These are phyloP conservation scores for Pandion haliaetus DNA, from an alignment of 2,113 vertebrate species.

Conservation along the genomic window DNA sequence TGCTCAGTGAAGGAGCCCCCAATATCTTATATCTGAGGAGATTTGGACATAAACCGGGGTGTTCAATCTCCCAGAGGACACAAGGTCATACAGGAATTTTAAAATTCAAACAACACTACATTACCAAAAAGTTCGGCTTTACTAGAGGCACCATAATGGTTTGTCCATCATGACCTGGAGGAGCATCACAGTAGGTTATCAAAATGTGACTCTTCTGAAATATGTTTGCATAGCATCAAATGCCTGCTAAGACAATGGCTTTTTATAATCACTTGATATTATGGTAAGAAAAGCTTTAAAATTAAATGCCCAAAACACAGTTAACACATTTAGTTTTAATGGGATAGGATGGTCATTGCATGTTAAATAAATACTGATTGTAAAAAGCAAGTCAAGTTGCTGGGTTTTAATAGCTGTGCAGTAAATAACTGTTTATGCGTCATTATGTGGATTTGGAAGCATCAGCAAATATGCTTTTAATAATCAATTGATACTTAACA, in stretches of 20 bases:
- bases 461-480: slow-evolving; percentile 71
- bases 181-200: background rate
- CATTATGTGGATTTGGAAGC: slow-evolving; percentile 59
- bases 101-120: background rate
- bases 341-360: slow-evolving; percentile 43
- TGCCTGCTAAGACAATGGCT: background rate
- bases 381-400: slow-evolving; percentile 52
- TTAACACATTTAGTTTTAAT: slow-evolving; percentile 51
- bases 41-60: background rate
- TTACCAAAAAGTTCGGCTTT: background rate
- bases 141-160: background rate
- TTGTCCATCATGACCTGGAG: background rate
- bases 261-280: slow-evolving; percentile 15
- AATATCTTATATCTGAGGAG: background rate
- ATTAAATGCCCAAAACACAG: slow-evolving; percentile 51
- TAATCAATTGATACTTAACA: slow-evolving; percentile 63
- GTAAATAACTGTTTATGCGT: slow-evolving; percentile 55
- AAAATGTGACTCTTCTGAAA: background rate
- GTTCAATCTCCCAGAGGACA: background rate
- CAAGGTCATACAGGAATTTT: background rate
- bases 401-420: slow-evolving; percentile 46
- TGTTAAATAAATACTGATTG: slow-evolving; percentile 61
- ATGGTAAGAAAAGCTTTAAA: slow-evolving; percentile 36
- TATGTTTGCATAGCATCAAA: background rate
- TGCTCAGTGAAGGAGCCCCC: background rate